phyloP scores from a whole-genome alignment of 2,113 vertebrate species.

The Abramis brama region DNA sequence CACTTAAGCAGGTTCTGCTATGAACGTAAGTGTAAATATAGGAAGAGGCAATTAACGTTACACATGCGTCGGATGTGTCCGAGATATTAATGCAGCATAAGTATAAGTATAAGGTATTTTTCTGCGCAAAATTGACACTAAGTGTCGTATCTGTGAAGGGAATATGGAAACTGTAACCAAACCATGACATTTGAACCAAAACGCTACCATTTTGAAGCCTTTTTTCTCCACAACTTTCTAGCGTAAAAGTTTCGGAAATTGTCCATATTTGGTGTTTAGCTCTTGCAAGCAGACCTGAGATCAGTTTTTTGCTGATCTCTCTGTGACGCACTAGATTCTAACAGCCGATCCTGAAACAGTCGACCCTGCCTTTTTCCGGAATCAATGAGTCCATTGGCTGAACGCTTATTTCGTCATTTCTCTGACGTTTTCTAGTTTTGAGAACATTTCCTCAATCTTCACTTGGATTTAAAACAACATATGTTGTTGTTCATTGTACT shows the following conservation, averaged over 20 bases:
- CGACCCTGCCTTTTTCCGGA: neutral
- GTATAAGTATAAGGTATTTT: too few species aligned
- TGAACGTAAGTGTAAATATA: neutral
- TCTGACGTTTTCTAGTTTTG: neutral
- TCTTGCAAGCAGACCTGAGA: constrained; percentile 1
- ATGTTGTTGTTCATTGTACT: neutral
- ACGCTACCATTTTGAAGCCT: neutral
- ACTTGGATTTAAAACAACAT: too few species aligned
- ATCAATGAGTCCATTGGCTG: constrained; percentile 16
- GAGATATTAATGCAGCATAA: neutral
- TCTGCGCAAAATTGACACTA: neutral
- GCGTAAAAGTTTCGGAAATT: neutral
- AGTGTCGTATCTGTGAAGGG: constrained; percentile 70
- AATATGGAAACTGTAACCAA: too few species aligned
- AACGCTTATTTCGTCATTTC: constrained; percentile 11
- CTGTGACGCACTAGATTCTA: too few species aligned
- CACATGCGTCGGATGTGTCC: neutral
- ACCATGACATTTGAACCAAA: neutral
- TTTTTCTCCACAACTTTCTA: neutral
- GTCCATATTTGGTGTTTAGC: constrained; percentile 9
- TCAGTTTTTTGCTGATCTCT: neutral
- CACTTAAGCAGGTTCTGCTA: neutral
- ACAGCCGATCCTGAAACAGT: neutral
- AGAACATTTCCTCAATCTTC: constrained; percentile 63
- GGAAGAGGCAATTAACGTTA: constrained; percentile 5